Evolutionary conservation across 2,888 invertebrate genomes (phyloP).

Genomic region (Colletes collaris): DNA sequence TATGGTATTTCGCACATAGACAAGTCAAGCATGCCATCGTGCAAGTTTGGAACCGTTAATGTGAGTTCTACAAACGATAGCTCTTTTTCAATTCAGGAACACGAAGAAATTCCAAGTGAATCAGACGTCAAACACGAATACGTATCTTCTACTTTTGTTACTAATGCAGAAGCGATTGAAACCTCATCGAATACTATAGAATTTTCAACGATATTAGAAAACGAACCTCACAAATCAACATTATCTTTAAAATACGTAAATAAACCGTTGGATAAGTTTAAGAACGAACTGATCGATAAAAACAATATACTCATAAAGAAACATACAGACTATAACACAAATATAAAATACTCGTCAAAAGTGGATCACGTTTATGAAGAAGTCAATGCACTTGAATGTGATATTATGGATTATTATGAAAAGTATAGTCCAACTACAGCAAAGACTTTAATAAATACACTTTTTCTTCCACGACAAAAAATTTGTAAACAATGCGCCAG

Average conservation of each 20-base stretch:
- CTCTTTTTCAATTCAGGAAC: slow-evolving; percentile 23
- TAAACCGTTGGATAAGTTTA: slow-evolving; percentile 20
- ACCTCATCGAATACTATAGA: slow-evolving; percentile 31
- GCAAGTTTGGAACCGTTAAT: slow-evolving; percentile 60
- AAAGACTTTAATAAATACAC: slow-evolving; percentile 62
- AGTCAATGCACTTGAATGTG: slow-evolving; percentile 60
- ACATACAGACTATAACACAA: slow-evolving; percentile 4
- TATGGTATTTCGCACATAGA: slow-evolving; percentile 66
- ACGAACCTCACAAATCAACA: slow-evolving; percentile 39
- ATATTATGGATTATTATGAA: slow-evolving; percentile 69
- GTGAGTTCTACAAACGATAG: slow-evolving; percentile 44
- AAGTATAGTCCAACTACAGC: slow-evolving; percentile 62
- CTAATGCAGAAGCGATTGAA: slow-evolving; percentile 38
- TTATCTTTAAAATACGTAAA: slow-evolving; percentile 26
- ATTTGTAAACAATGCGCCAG: slow-evolving; percentile 73
- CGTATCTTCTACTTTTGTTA: slow-evolving; percentile 15
- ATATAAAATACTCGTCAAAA: slow-evolving; percentile 20
- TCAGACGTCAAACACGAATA: slow-evolving; percentile 27
- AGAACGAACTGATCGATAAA: background rate
- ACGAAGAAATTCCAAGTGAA: background rate
- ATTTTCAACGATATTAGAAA: slow-evolving; percentile 20
- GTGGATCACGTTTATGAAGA: slow-evolving; percentile 74
- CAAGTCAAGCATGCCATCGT: slow-evolving; percentile 48
- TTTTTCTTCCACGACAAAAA: slow-evolving; percentile 58
- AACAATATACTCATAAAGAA: background rate